Evolutionary conservation across 2,113 vertebrate species (phyloP).

Genomic region (Dicerorhinus sumatrensis): DNA sequence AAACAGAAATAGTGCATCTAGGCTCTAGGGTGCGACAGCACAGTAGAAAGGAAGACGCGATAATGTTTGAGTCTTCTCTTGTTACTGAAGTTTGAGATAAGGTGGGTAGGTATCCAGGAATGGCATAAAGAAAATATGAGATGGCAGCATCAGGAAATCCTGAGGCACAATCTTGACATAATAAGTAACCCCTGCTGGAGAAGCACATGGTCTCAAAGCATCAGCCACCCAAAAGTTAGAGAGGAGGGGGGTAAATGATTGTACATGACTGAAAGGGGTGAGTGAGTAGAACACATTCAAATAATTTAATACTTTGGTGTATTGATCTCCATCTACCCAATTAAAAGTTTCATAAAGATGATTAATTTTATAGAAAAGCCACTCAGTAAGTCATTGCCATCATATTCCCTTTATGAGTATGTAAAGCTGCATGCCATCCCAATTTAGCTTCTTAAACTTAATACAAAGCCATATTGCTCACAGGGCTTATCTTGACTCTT

Average conservation of each 20-base stretch:
- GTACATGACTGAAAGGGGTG: not conserved
- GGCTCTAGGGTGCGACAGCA: not conserved
- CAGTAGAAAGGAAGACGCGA: not conserved
- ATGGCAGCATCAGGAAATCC: not conserved
- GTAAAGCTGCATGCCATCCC: not conserved
- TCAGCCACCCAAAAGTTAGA: not conserved
- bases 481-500: not conserved
- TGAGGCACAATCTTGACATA: not conserved
- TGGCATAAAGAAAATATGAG: not conserved
- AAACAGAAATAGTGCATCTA: not conserved
- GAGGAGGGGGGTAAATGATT: not conserved
- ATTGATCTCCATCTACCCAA: not conserved
- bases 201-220: not conserved
- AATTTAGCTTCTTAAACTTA: not conserved
- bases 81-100: not conserved
- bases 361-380: not conserved
- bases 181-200: not conserved
- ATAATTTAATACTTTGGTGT: not conserved
- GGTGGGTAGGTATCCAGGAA: not conserved
- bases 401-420: not conserved
- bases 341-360: not conserved
- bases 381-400: not conserved
- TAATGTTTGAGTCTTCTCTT: fast-evolving
- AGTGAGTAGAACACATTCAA: not conserved
- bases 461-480: not conserved